Percentiles rank a stretch among this genome's conserved stretches.
These are phyloP conservation scores for Lepidothrix coronata DNA, from an alignment of 2,113 vertebrate genomes.

Conservation along the genomic window DNA sequence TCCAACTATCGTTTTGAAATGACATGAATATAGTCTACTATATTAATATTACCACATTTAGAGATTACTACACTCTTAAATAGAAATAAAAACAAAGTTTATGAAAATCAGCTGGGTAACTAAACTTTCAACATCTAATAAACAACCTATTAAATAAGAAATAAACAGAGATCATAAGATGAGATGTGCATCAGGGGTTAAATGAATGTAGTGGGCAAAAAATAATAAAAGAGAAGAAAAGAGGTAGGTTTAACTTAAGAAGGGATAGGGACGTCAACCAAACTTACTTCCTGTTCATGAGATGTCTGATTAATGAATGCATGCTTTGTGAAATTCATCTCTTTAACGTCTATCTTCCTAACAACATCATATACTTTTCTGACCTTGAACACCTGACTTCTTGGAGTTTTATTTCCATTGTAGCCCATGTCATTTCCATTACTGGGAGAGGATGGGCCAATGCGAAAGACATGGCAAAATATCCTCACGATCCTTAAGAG, in stretches of 20 bases:
- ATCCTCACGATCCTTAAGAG: conserved; percentile 94
- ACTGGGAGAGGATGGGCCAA: conserved; percentile 92
- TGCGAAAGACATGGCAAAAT: conserved; percentile 95
- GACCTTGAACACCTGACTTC: conserved; percentile 98
- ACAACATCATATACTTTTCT: conserved; percentile 80
- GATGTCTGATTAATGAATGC: conserved; percentile 76
- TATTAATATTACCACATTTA: neutral
- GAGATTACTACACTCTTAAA: neutral
- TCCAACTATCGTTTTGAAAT: neutral
- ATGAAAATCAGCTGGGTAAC: neutral
- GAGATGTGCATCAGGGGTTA: neutral
- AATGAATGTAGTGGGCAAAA: neutral
- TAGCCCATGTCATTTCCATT: conserved; percentile 97
- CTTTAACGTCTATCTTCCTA: conserved; percentile 80
- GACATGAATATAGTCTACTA: neutral
- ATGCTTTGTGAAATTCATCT: conserved; percentile 79
- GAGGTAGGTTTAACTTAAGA: conserved; percentile 55
- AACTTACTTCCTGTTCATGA: conserved; percentile 76
- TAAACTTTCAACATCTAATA: neutral
- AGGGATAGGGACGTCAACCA: conserved; percentile 59
- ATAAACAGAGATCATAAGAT: conserved; percentile 14
- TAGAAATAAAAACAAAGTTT: neutral
- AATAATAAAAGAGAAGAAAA: conserved; percentile 22
- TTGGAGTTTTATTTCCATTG: conserved; percentile 98
- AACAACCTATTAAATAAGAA: neutral